phyloP scores from a whole-genome alignment of 2,888 invertebrate genomes.

The Clitarchus hookeri region DNA sequence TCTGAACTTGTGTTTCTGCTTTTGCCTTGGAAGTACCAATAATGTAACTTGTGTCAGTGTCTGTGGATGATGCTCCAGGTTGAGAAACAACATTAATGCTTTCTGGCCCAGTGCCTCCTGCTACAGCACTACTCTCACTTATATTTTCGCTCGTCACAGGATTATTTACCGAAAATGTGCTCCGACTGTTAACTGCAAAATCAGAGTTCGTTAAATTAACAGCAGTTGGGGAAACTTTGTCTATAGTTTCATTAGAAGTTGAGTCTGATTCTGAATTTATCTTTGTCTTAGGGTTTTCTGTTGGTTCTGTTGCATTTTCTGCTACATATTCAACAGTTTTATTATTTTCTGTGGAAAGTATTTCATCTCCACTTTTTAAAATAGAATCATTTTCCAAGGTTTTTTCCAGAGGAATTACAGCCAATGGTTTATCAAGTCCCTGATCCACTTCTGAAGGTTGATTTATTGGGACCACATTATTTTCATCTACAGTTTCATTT shows the following conservation, averaged over 20 bases:
- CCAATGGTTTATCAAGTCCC: not conserved
- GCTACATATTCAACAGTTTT: not conserved
- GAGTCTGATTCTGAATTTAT: not conserved
- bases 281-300: not conserved
- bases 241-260: not conserved
- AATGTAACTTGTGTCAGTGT: not conserved
- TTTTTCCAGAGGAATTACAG: slow-evolving; percentile 11
- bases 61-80: not conserved
- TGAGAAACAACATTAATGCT: not conserved
- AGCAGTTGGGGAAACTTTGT: not conserved
- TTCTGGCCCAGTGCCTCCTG: not conserved
- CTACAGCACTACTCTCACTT: not conserved
- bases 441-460: not conserved
- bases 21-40: not conserved
- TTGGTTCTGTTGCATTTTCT: not conserved
- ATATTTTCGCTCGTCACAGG: not conserved
- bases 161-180: not conserved
- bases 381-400: not conserved
- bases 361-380: not conserved
- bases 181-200: not conserved
- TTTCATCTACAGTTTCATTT: not conserved
- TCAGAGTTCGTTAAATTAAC: not conserved
- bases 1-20: not conserved
- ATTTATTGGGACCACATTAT: not conserved
- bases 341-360: not conserved